A percentile compares a stretch with the other conserved stretches of the same genome.
Evolutionary conservation across 2,797 vertebrate species (phyloP).

Genomic region (Acropternis orthonyx): DNA sequence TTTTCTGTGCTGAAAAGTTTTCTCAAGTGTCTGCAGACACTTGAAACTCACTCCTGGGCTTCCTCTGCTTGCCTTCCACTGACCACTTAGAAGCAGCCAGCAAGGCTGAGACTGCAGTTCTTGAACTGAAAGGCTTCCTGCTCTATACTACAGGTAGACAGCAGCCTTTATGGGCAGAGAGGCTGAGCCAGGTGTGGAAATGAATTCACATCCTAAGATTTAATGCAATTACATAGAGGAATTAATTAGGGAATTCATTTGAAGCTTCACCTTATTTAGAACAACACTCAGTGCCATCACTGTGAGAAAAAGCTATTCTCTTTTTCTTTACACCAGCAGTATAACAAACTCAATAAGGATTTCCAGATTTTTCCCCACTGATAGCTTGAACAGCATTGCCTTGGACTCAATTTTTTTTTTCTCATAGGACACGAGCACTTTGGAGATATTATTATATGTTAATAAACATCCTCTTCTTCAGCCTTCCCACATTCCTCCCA

Average conservation of each 20-base stretch:
- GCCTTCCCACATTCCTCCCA: background rate
- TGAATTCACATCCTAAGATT: background rate
- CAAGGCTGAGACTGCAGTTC: background rate
- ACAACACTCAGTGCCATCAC: background rate
- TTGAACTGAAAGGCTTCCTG: background rate
- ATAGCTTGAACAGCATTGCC: background rate
- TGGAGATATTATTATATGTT: constrained; percentile 23
- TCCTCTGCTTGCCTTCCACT: background rate
- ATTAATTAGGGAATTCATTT: background rate
- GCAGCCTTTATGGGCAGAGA: background rate
- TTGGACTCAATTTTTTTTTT: background rate
- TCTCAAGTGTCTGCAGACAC: background rate
- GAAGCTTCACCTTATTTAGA: background rate
- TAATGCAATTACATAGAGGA: background rate
- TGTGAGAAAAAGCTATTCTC: background rate
- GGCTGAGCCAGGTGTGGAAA: background rate
- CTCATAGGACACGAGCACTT: background rate
- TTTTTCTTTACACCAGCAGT: background rate
- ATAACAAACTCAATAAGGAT: background rate
- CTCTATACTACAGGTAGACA: background rate
- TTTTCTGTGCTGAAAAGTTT: background rate
- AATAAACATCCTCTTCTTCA: constrained; percentile 43
- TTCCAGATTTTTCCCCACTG: background rate
- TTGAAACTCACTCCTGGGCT: background rate
- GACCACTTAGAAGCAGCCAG: background rate